Conservation (phyloP, 1,140 invertebrate genomes). For the Rhyzopertha dominica region DNA sequence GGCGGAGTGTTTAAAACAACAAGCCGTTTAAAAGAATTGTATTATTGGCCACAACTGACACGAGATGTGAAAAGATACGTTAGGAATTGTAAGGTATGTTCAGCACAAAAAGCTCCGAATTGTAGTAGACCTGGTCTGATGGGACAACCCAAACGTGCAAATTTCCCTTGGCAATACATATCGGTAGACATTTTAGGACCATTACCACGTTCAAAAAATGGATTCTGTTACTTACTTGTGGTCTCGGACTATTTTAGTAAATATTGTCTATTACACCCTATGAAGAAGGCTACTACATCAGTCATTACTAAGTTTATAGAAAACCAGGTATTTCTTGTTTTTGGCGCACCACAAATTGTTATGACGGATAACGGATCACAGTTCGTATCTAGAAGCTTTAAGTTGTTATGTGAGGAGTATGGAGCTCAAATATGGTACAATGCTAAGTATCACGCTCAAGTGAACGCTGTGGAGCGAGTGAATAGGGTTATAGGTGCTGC, state of each 20-base stretch:
- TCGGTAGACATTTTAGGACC: conserved; percentile 9
- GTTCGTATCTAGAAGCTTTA: conserved; percentile 9
- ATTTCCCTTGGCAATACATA: conserved; percentile 12
- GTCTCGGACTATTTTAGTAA: conserved; percentile 10
- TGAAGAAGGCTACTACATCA: conserved; percentile 2
- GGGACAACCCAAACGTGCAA: conserved; percentile 5
- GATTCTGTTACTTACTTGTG: conserved; percentile 4
- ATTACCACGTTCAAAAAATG: conserved; percentile 8
- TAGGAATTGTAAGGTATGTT: conserved; percentile 1
- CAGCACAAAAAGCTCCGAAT: not conserved
- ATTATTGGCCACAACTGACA: conserved; percentile 10
- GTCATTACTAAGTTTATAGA: conserved; percentile 7
- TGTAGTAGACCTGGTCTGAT: not conserved
- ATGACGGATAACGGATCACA: conserved; percentile 10
- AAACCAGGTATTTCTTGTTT: conserved; percentile 8
- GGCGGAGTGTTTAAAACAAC: conserved; percentile 28
- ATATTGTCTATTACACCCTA: conserved; percentile 6
- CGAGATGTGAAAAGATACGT: not conserved
- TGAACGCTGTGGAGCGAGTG: conserved; percentile 7
- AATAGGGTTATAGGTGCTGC: conserved; percentile 7
- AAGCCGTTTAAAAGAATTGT: conserved; percentile 1
- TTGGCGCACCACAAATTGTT: conserved; percentile 7
- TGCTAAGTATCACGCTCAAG: conserved; percentile 10
- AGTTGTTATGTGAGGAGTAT: conserved; percentile 1
- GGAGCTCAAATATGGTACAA: conserved; percentile 7